These are phyloP conservation scores for Camponotus fellah DNA, from an alignment of 2,888 invertebrate species.

Conservation along the genomic window DNA sequence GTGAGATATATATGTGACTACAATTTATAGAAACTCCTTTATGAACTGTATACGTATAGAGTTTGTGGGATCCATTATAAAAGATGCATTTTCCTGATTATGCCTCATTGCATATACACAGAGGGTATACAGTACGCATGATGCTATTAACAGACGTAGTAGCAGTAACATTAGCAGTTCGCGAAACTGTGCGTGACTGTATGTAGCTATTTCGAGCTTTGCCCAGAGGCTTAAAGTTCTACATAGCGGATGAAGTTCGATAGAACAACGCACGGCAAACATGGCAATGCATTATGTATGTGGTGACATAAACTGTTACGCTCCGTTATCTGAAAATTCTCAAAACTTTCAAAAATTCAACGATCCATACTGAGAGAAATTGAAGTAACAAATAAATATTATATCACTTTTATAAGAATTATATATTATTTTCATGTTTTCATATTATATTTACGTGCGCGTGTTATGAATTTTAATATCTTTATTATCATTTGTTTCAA, in stretches of 20 bases:
- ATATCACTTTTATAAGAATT: not conserved
- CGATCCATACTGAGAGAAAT: not conserved
- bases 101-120: constrained; percentile 36
- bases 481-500: not conserved
- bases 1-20: not conserved
- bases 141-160: constrained; percentile 42
- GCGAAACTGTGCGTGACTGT: constrained; percentile 48
- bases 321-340: not conserved
- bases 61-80: constrained; percentile 29
- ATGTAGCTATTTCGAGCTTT: constrained; percentile 52
- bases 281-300: constrained; percentile 34
- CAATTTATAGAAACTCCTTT: constrained; percentile 21
- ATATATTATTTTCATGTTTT: not conserved
- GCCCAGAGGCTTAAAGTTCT: constrained; percentile 54
- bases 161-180: constrained; percentile 48
- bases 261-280: constrained; percentile 51
- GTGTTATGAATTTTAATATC: not conserved
- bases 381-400: constrained; percentile 7
- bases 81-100: constrained; percentile 42
- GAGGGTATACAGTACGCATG: constrained; percentile 23
- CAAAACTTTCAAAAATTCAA: constrained; percentile 26
- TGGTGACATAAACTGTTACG: constrained; percentile 38
- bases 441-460: not conserved
- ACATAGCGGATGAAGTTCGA: constrained; percentile 57
- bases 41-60: not conserved